Base-by-base conservation (phyloP, 2,797 vertebrate species). In the Martes flavigula region DNA sequence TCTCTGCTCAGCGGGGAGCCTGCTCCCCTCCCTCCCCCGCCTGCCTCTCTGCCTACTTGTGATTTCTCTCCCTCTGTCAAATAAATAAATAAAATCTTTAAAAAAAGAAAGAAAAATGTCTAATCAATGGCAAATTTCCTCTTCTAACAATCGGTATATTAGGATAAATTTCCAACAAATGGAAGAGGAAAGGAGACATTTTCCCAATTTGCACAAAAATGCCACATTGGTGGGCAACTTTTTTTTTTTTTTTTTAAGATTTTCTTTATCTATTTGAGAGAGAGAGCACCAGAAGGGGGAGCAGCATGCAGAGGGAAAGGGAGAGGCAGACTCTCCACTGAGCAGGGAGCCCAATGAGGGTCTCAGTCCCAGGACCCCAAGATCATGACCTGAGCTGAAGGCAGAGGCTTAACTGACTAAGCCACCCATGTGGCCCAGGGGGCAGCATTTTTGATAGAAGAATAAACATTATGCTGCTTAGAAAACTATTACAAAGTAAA, bases 161-260 rank as follows among this genome's bases (percentile, higher is more conserved):
- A 60, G 66, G 38, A 73, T 82, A 48, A 21, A 46, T 68, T 90
- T 91, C 46, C 84, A 40, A 90, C 30, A 84, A 56, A 84, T 66
- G 15, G n/a, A 68, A 84, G 43, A 90, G 46, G 86, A 87, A 87
- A 92, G 21, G 23, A 25, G 5, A 70, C 2, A 13, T 64, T 82
- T 86, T 95, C 60, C 27, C 56, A 91, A 12, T 48, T 86, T 95
- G 25, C n/a, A 70, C 58, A 60, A 95, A 91, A 73, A 91, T 79
- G 46, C 70, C 86, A 78, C 23, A 18, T 30, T 38, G 8, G 32
- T 70, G n/a, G 87, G 5, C 7, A n/a, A 51, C 38, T 58, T 84
- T 94, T 95, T 75, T 62, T 62, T 62, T 62, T 38, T 62, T 62
- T 62, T 62, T 62, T 27, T 3, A 64, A 64, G 30, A 64, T 64